Evolutionary conservation across 2,888 invertebrate genomes (phyloP).

Genomic region (Augochlorella aurata): DNA sequence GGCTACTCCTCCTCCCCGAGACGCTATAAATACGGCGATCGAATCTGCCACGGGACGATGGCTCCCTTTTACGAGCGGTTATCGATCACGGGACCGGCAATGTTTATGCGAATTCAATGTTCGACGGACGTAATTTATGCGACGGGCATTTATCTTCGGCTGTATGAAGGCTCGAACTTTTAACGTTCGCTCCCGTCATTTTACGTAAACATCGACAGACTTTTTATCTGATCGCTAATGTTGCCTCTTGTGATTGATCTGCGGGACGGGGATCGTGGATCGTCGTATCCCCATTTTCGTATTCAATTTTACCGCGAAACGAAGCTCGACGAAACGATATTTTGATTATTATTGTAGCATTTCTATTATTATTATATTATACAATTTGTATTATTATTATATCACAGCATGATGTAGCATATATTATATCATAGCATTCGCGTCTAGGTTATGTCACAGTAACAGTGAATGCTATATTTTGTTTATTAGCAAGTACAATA

Average conservation of each 20-base stretch:
- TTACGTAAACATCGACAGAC: not conserved
- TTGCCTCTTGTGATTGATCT: not conserved
- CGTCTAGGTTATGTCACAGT: no score
- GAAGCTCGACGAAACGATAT: no score
- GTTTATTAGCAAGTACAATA: no score
- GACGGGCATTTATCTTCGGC: not conserved
- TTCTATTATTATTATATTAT: no score
- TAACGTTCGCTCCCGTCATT: not conserved
- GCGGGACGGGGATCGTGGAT: no score
- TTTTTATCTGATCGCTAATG: not conserved
- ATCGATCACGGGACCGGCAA: not conserved
- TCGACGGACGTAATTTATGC: not conserved
- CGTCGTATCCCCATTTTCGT: no score
- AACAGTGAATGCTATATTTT: no score
- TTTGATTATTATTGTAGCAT: no score
- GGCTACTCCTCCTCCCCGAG: not conserved
- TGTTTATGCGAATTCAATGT: not conserved
- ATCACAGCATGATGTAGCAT: no score
- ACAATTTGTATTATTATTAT: no score
- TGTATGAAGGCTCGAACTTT: not conserved
- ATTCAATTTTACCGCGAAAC: no score
- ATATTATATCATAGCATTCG: no score
- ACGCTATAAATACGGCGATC: slow-evolving; percentile 2
- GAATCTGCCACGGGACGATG: slow-evolving; percentile 6
- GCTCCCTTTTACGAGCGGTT: not conserved